These are phyloP conservation scores for Conus ventricosus DNA, from an alignment of 1,140 invertebrate species.

Conservation along the genomic window DNA sequence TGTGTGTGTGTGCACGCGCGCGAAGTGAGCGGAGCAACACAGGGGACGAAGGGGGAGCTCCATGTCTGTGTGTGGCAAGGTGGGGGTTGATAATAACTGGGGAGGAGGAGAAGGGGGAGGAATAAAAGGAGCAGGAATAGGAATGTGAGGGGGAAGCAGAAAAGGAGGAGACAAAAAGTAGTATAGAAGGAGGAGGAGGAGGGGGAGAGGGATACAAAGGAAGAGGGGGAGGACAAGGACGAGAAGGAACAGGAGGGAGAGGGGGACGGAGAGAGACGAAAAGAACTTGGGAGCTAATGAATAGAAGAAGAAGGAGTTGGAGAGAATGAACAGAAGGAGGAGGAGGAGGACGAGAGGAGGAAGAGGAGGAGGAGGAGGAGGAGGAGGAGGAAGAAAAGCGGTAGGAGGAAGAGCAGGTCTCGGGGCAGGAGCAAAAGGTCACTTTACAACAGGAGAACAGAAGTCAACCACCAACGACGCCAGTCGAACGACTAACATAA, in stretches of 20 bases:
- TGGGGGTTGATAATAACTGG: no score
- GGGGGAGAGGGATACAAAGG: background rate
- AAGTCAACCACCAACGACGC: background rate
- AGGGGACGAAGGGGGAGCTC: no score
- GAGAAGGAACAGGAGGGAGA: background rate
- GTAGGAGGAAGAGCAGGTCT: background rate
- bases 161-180: background rate
- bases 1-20: no score
- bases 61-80: no score
- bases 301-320: background rate
- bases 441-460: background rate
- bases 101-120: no score
- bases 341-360: background rate
- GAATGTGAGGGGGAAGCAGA: no score
- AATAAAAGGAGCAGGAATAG: no score
- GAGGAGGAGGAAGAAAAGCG: background rate
- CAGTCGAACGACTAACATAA: background rate
- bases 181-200: background rate
- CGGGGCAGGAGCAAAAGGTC: background rate
- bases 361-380: background rate
- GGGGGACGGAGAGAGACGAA: background rate
- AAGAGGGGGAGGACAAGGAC: background rate
- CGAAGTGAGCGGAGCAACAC: no score
- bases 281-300: background rate
- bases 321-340: background rate